Base-by-base conservation (phyloP, 2,797 vertebrate genomes). In the Pangasius krempfi region DNA sequence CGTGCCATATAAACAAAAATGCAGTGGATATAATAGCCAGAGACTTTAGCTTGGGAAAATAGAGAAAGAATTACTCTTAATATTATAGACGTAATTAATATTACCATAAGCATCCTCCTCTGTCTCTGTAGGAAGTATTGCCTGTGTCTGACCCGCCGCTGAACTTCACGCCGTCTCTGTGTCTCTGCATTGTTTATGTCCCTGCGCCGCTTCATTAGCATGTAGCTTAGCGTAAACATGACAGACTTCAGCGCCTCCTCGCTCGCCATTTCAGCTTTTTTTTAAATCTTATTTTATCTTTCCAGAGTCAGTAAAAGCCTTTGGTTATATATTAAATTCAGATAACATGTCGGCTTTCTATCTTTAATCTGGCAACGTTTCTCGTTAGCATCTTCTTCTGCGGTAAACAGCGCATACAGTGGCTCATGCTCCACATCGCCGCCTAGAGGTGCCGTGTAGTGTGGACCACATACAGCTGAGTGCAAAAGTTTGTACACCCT, bases 121-220 rank as follows among this genome's bases (percentile, higher is more conserved):
- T 96, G 95, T 50, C 95, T 95, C 93, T 97, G 96, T 70, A 96
- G 95, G 90, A 97, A 96, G 87, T 96, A 95, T 85, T 95, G 95
- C 8, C 96, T 92, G 58, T 96, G 95, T 78, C 96, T 92, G 92
- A 96, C 86, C 56, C 96, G 93, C 56, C 95, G 94, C 75, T 96
- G 95, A 72, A 94, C 89, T 89, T 96, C 96, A 62, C 87, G 90
- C 84, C 96, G 94, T 76, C 96, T 93, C 91, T 95, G 93, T 0
- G 81, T 56, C 89, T 95, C 90, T 0, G 92, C 94, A 88, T 91
- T 88, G 91, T 91, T 93, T 0, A 95, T 54, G 89, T 95, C 95
- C 54, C 95, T 94, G 68, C 96, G 92, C 40, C 96, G 94, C 92
- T 96, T 96, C 93, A 96, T 90, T 85, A 97, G 90, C 93, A 95